Conservation (phyloP, 2,797 vertebrate species). For the Schizothorax lantsangensis region DNA sequence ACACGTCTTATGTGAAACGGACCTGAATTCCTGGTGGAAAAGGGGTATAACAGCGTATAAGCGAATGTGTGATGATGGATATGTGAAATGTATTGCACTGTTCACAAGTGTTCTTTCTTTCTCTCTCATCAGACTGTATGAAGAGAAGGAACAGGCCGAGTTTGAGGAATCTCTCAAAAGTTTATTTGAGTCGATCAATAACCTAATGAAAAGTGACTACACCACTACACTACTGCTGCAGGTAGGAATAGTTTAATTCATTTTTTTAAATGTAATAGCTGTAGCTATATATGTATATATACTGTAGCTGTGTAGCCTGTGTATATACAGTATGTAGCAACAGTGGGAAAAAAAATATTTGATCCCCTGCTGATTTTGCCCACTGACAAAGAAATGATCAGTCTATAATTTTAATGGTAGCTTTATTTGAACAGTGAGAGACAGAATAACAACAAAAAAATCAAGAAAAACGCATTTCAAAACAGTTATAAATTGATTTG, state of each 20-base stretch:
- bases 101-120: constrained; percentile 32
- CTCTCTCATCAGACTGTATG: constrained; percentile 84
- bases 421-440: too few relatives aligned
- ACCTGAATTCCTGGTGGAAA: neutral
- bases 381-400: too few relatives aligned
- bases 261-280: neutral
- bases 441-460: too few relatives aligned
- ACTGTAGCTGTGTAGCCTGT: too few relatives aligned
- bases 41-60: neutral
- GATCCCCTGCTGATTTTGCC: too few relatives aligned
- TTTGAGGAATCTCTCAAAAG: constrained; percentile 94
- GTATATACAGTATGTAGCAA: too few relatives aligned
- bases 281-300: neutral
- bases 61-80: neutral
- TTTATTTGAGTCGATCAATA: constrained; percentile 98
- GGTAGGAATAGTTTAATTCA: constrained; percentile 73
- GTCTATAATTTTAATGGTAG: too few relatives aligned
- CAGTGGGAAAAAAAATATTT: too few relatives aligned
- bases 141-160: constrained; percentile 93
- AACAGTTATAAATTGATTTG: too few relatives aligned
- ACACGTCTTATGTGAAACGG: neutral
- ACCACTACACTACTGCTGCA: constrained; percentile 89
- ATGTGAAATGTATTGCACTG: neutral
- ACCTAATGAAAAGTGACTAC: constrained; percentile 90
- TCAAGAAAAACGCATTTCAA: too few relatives aligned